Percentiles rank a stretch among this genome's conserved stretches.
phyloP scores from a whole-genome alignment of 1,140 invertebrate genomes.

The Macrobrachium rosenbergii region DNA sequence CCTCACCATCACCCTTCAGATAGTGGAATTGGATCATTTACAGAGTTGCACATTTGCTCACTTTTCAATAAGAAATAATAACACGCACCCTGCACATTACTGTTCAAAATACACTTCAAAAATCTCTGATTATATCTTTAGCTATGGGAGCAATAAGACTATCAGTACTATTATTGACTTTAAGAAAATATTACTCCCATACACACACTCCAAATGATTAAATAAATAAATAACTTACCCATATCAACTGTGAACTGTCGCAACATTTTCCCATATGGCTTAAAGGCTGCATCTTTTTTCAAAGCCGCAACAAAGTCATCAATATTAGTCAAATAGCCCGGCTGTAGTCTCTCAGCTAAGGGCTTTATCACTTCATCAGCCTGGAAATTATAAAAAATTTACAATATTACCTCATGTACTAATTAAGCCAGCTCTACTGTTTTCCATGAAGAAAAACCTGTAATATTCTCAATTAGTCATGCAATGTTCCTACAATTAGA shows the following conservation, averaged over 20 bases:
- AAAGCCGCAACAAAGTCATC: conserved; percentile 79
- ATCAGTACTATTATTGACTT: not conserved
- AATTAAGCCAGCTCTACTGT: too few relatives aligned
- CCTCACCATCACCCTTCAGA: too few relatives aligned
- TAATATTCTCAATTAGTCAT: too few relatives aligned
- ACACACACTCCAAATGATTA: not conserved
- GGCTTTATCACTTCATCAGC: conserved; percentile 86
- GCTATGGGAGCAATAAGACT: not conserved
- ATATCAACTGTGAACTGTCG: conserved; percentile 73
- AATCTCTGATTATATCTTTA: too few relatives aligned
- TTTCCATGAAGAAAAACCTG: too few relatives aligned
- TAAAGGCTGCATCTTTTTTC: conserved; percentile 79
- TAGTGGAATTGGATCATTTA: too few relatives aligned
- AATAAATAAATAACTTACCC: conserved; percentile 63
- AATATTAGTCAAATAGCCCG: conserved; percentile 77
- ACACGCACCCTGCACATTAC: too few relatives aligned
- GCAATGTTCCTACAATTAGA: too few relatives aligned
- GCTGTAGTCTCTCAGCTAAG: conserved; percentile 74
- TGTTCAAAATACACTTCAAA: too few relatives aligned
- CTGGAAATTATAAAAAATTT: conserved; percentile 69
- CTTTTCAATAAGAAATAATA: too few relatives aligned
- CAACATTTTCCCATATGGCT: conserved; percentile 79
- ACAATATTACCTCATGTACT: too few relatives aligned
- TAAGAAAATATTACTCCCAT: not conserved
- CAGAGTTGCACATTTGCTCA: too few relatives aligned